These are phyloP conservation scores for Xyliphius kryptos DNA, from an alignment of 2,113 vertebrate species.

Conservation along the genomic window DNA sequence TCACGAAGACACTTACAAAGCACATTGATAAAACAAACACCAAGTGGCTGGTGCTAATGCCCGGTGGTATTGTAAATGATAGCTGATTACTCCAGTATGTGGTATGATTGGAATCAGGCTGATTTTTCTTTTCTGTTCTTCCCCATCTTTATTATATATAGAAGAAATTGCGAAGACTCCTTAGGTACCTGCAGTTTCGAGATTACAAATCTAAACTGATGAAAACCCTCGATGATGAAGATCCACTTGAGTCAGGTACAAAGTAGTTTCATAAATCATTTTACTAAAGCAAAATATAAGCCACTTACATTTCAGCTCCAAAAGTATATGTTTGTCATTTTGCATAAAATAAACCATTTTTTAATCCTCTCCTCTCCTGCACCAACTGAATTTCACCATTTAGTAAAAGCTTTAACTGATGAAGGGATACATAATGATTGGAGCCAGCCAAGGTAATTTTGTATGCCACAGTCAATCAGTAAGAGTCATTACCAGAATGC, in stretches of 20 bases:
- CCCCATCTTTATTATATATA: conserved; percentile 45
- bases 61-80: conserved; percentile 20
- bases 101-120: conserved; percentile 28
- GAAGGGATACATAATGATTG: conserved; percentile 35
- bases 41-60: conserved; percentile 7
- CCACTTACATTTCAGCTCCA: too few species aligned
- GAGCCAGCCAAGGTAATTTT: conserved; percentile 42
- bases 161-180: conserved; percentile 80
- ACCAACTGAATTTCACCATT: conserved; percentile 35
- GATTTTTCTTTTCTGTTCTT: too few species aligned
- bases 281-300: too few species aligned
- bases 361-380: too few species aligned
- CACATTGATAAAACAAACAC: conserved; percentile 23
- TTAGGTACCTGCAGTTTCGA: conserved; percentile 92
- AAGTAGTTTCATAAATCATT: neutral
- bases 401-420: conserved; percentile 35
- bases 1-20: conserved; percentile 2
- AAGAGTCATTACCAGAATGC: conserved; percentile 37
- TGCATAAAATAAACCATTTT: too few species aligned
- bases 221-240: conserved; percentile 89
- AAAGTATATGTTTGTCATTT: too few species aligned
- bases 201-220: conserved; percentile 96
- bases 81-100: conserved; percentile 20
- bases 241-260: conserved; percentile 70
- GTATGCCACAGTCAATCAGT: conserved; percentile 44